These are phyloP conservation scores for Odontomachus brunneus DNA, from an alignment of 1,140 invertebrate species.

Conservation along the genomic window DNA sequence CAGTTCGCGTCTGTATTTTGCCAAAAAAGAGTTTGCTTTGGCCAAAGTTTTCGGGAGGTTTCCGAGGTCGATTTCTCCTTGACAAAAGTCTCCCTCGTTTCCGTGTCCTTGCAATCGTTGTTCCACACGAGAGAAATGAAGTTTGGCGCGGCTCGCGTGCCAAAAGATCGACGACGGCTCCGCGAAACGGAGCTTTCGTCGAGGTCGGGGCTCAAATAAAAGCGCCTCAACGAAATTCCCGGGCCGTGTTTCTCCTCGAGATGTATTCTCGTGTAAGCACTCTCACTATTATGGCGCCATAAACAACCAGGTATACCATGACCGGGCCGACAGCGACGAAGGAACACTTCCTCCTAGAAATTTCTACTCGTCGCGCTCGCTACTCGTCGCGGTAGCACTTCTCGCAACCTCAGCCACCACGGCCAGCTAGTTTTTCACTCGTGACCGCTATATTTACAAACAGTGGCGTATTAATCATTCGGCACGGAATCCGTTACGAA, in stretches of 20 bases:
- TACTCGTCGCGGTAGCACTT: not conserved
- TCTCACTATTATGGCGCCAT: constrained; percentile 48
- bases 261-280: constrained; percentile 31
- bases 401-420: not conserved
- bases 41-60: too few relatives aligned
- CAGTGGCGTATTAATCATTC: constrained; percentile 37
- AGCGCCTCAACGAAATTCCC: constrained; percentile 2
- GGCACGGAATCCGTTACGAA: constrained; percentile 3
- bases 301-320: constrained; percentile 5
- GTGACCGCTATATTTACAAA: constrained; percentile 40
- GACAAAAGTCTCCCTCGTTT: too few relatives aligned
- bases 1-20: too few relatives aligned
- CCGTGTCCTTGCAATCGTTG: too few relatives aligned
- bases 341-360: constrained; percentile 18
- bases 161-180: too few relatives aligned
- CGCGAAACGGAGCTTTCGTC: not conserved
- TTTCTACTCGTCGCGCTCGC: constrained; percentile 25
- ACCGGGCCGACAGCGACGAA: not conserved
- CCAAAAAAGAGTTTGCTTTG: too few relatives aligned
- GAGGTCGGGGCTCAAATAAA: not conserved
- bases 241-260: constrained; percentile 3
- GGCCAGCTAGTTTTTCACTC: constrained; percentile 34
- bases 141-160: not conserved
- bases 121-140: not conserved
- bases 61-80: too few relatives aligned